Conservation (phyloP, 2,888 invertebrate genomes). For the Hydroisotoma schaefferi region DNA sequence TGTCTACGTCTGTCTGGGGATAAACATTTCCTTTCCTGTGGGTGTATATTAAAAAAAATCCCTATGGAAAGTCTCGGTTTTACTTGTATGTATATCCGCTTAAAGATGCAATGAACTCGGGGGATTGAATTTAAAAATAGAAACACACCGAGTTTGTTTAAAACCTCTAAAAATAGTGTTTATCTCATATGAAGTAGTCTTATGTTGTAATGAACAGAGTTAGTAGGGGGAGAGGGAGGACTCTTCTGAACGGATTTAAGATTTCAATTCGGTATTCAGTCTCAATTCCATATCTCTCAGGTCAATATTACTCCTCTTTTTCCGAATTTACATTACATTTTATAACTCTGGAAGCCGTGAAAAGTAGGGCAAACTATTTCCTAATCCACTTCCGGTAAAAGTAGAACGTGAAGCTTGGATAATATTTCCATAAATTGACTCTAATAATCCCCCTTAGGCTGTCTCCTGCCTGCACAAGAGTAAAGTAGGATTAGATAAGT, state of each 20-base stretch:
- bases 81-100: too few species aligned
- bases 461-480: too few species aligned
- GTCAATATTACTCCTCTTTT: neutral
- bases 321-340: neutral
- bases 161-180: constrained; percentile 30
- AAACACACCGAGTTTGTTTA: constrained; percentile 16
- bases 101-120: neutral
- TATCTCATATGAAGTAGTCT: constrained; percentile 11
- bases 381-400: neutral
- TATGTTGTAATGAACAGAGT: neutral
- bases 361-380: too few species aligned
- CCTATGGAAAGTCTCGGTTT: too few species aligned
- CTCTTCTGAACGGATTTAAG: neutral
- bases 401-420: too few species aligned
- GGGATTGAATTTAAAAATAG: constrained; percentile 10
- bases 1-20: too few species aligned
- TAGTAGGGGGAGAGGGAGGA: constrained; percentile 1
- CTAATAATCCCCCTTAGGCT: too few species aligned
- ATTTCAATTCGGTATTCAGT: neutral
- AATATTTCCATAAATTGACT: too few species aligned
- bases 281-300: constrained; percentile 6
- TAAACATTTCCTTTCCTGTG: too few species aligned
- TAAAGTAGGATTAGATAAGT: too few species aligned
- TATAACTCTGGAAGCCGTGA: too few species aligned
- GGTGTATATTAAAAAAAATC: too few species aligned